Percentiles rank a stretch among this genome's conserved stretches.
phyloP scores from a whole-genome alignment of 1,140 invertebrate species.

The Cydia amplana region DNA sequence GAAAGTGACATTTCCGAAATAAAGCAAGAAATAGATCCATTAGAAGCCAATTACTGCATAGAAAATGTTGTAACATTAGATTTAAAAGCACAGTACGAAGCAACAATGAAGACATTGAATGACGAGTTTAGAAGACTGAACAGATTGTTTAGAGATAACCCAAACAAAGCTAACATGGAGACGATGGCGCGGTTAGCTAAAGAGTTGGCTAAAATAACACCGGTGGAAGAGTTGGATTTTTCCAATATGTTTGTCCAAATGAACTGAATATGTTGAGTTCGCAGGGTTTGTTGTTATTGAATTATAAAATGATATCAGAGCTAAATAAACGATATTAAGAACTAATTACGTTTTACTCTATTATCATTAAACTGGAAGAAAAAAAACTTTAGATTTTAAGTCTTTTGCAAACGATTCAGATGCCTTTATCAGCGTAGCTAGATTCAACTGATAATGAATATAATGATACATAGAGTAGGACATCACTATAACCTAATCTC shows the following conservation, averaged over 20 bases:
- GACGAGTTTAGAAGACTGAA: constrained; percentile 42
- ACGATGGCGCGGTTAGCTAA: constrained; percentile 39
- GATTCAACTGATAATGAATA: too few species aligned
- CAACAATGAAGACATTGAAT: constrained; percentile 34
- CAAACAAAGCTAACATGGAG: constrained; percentile 39
- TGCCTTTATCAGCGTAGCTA: too few species aligned
- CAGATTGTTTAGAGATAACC: constrained; percentile 39
- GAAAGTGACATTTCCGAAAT: constrained; percentile 33
- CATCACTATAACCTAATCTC: too few species aligned
- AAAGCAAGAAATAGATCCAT: constrained; percentile 37
- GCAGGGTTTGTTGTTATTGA: not conserved
- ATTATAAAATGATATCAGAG: not conserved
- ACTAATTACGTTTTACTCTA: too few species aligned
- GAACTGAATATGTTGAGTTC: constrained; percentile 11
- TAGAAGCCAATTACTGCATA: constrained; percentile 25
- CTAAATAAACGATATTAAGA: not conserved
- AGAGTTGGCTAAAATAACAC: constrained; percentile 44
- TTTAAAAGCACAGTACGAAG: constrained; percentile 34
- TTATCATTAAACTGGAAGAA: too few species aligned
- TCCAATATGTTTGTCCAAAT: constrained; percentile 33
- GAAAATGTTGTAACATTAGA: constrained; percentile 6
- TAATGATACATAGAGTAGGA: too few species aligned
- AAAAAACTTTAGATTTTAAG: too few species aligned
- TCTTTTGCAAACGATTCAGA: too few species aligned
- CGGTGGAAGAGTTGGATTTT: constrained; percentile 35